Base-by-base conservation (phyloP, 1,140 invertebrate genomes). In the Drosophila jambulina region DNA sequence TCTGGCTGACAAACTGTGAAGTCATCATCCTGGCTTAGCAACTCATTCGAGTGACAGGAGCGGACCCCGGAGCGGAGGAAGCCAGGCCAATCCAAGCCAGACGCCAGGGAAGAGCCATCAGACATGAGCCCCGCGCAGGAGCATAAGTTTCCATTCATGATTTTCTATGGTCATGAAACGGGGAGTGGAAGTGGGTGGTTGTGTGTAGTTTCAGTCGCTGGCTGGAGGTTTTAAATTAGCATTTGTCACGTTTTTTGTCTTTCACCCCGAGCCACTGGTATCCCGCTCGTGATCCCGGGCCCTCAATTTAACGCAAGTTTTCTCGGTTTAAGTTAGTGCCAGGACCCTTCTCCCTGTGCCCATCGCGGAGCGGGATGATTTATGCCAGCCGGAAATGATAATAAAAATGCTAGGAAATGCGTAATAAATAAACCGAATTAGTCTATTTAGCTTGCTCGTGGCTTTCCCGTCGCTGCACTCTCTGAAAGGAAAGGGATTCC, bases 1-100 rank as follows among this genome's bases (percentile, higher is more conserved):
- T 79, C 27, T 79, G 69, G 53, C 94, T 94, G 84, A 80, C 84
- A 88, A 91, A 86, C 80, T 86, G 90, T 91, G 75, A 91, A 91
- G 90, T 91, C 90, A 91, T 91, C 90, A 91, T 86, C 82, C 82
- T 81, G 72, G 82, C 87, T 91, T 87, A 91, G 85, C 87, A 91
- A 91, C 80, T 91, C 87, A 86, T 91, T 91, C 82, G 82, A 82
- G 53, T 64, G 72, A 85, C 76, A 82, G 80, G 29, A 74, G 45
- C 64, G 68, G 38, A 25, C 36, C 23, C 36, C 60, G 60, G 71
- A 27, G 38, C 32, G 36, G 29, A 60, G 34, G 46, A 72, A 40
- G 32, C 25, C 34, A 49, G 34, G 19, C 23, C 40, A 57, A 54
- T 23, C 34, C 34, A 36, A 56, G 43, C 49, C 68, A 71, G 72